These are phyloP conservation scores for Crypturellus tataupa DNA, from an alignment of 2,797 vertebrate genomes.

Conservation along the genomic window DNA sequence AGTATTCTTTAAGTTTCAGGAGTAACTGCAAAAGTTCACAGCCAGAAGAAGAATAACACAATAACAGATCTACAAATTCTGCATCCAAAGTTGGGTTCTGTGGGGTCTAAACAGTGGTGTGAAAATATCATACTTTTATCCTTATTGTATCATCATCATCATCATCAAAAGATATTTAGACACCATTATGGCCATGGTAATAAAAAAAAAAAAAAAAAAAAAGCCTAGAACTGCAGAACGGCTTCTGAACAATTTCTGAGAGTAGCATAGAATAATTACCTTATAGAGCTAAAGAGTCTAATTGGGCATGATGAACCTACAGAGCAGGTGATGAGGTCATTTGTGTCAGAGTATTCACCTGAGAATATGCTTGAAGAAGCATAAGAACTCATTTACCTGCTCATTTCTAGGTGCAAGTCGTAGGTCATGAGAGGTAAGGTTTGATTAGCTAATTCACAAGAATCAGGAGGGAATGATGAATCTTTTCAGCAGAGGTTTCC, in stretches of 20 bases:
- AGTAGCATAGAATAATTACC: neutral
- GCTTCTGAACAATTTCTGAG: neutral
- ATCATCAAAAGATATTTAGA: neutral
- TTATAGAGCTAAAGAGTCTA: neutral
- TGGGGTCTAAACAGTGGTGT: neutral
- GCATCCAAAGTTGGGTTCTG: neutral
- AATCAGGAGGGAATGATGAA: neutral
- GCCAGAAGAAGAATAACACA: neutral
- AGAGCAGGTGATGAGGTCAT: neutral
- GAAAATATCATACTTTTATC: neutral
- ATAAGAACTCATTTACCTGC: neutral
- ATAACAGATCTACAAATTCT: neutral
- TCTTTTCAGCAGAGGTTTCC: neutral
- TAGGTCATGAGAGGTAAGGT: neutral
- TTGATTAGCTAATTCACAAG: neutral
- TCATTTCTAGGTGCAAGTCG: fast-evolving
- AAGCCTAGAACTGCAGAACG: neutral
- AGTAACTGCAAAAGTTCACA: neutral
- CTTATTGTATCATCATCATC: neutral
- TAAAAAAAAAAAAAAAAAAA: neutral
- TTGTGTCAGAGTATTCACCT: neutral
- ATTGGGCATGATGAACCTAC: neutral
- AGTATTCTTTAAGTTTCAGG: neutral
- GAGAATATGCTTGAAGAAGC: neutral
- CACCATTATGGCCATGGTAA: neutral